Percentiles rank a stretch among this genome's conserved stretches.
phyloP scores from a whole-genome alignment of 1,140 invertebrate genomes.

The Lasaia peninsularis region DNA sequence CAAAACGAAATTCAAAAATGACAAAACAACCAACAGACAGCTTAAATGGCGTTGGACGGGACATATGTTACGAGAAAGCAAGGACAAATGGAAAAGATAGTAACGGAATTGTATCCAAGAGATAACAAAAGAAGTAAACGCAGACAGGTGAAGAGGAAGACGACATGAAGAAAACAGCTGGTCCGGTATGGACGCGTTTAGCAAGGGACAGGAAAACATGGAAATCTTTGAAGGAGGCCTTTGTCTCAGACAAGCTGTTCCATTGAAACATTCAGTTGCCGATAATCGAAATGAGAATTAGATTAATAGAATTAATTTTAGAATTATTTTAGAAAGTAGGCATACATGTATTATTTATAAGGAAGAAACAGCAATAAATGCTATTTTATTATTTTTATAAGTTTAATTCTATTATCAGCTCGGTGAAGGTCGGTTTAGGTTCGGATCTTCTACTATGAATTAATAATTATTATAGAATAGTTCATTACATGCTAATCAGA shows the following conservation, averaged over 20 bases:
- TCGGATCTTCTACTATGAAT: too few relatives aligned
- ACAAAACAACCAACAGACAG: not conserved
- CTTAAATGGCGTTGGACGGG: constrained; percentile 26
- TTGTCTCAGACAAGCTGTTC: constrained; percentile 27
- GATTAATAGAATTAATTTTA: not conserved
- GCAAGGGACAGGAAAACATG: constrained; percentile 20
- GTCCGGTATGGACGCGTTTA: constrained; percentile 19
- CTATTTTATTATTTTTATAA: constrained; percentile 1
- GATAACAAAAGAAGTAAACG: too few relatives aligned
- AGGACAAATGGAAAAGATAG: constrained; percentile 20
- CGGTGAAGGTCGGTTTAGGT: too few relatives aligned
- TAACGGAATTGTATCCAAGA: too few relatives aligned
- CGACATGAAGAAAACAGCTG: constrained; percentile 25
- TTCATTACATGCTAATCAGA: too few relatives aligned
- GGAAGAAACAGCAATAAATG: not conserved
- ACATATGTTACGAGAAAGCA: constrained; percentile 23
- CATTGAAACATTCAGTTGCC: not conserved
- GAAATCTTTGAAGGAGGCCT: constrained; percentile 28
- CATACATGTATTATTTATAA: not conserved
- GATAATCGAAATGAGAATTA: not conserved
- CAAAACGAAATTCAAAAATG: constrained; percentile 23
- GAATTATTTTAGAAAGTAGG: not conserved
- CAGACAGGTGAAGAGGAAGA: constrained; percentile 26
- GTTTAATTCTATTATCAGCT: too few relatives aligned
- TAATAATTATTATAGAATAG: too few relatives aligned